These are phyloP conservation scores for Drosophila dunni DNA, from an alignment of 1,140 invertebrate genomes.

Conservation along the genomic window DNA sequence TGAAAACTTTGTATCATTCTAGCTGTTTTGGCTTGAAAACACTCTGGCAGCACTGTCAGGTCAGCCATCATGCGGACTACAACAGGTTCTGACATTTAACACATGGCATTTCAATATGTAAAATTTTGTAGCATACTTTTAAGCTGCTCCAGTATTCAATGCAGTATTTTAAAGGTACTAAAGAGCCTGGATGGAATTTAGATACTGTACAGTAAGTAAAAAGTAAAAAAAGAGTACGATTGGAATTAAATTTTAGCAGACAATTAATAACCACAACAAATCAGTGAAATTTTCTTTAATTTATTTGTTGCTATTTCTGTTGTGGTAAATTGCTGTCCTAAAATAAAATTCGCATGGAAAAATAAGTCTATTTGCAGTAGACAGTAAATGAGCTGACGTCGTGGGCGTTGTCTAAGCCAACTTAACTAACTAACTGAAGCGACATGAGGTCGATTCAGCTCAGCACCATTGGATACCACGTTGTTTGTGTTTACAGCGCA, in stretches of 20 bases:
- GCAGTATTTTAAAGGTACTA: no score
- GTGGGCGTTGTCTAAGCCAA: conserved; percentile 30
- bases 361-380: not conserved
- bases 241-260: no score
- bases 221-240: no score
- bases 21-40: no score
- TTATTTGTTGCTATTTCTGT: no score
- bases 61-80: not conserved
- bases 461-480: conserved; percentile 10
- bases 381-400: conserved; percentile 40
- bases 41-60: not conserved
- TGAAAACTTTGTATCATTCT: no score
- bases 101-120: not conserved
- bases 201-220: no score
- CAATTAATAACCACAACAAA: no score
- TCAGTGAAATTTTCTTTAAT: no score
- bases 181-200: no score
- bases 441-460: conserved; percentile 17
- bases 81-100: not conserved
- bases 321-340: not conserved
- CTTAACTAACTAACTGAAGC: conserved; percentile 66
- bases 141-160: no score
- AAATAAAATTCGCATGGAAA: not conserved
- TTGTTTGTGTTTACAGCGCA: conserved; percentile 51
- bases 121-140: conserved; percentile 17